phyloP scores from a whole-genome alignment of 2,797 vertebrate genomes.

The Tenualosa thibaudeaui region DNA sequence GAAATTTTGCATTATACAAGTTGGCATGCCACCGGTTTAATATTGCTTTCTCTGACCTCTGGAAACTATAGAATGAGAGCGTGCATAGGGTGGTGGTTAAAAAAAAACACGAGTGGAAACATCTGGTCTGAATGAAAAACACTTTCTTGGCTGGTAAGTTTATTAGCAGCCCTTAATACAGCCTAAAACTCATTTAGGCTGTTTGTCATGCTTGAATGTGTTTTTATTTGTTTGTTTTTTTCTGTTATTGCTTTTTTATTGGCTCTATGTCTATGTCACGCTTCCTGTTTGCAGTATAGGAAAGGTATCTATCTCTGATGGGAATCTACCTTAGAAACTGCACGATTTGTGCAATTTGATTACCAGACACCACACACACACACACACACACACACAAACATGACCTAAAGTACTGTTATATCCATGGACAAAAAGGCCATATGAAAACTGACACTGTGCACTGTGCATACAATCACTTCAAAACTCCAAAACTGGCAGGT shows the following conservation, averaged over 20 bases:
- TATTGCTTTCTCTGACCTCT: constrained; percentile 18
- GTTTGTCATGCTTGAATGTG: constrained; percentile 29
- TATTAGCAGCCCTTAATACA: constrained; percentile 58
- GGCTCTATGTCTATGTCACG: constrained; percentile 20
- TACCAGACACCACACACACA: neutral
- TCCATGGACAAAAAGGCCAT: neutral
- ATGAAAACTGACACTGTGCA: neutral
- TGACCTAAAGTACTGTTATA: neutral
- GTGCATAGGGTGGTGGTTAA: neutral
- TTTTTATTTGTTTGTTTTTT: constrained; percentile 39
- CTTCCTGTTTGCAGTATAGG: constrained; percentile 39
- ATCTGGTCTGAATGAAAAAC: constrained; percentile 68
- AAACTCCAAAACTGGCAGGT: neutral
- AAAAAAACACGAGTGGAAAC: constrained; percentile 39
- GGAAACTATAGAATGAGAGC: constrained; percentile 19
- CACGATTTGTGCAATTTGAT: constrained; percentile 18
- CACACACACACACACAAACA: neutral
- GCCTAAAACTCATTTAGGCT: constrained; percentile 44
- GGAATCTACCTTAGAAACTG: constrained; percentile 45
- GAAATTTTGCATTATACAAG: neutral
- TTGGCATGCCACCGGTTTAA: neutral
- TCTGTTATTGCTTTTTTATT: constrained; percentile 44
- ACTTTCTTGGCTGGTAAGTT: constrained; percentile 63
- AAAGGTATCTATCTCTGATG: constrained; percentile 46
- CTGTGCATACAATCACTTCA: neutral